Evolutionary conservation across 2,888 invertebrate genomes (phyloP).

Genomic region (Malacosoma neustria): DNA sequence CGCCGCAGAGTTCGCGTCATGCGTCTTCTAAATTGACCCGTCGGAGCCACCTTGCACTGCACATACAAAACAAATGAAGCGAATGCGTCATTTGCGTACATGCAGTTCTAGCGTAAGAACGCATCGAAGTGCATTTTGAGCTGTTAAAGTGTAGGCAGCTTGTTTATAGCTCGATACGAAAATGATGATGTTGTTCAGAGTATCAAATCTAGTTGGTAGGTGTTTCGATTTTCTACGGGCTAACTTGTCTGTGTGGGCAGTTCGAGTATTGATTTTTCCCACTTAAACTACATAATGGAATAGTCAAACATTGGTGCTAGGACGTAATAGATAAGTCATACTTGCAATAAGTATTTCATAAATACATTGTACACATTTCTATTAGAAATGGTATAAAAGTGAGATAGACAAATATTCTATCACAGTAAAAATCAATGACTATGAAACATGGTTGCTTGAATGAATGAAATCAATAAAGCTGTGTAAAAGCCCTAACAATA

Average conservation of each 20-base stretch:
- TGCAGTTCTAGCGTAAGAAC: slow-evolving; percentile 3
- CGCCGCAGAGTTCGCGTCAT: slow-evolving; percentile 72
- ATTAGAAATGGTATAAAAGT: too few species aligned
- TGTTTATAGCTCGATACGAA: slow-evolving; percentile 1
- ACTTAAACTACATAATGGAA: slow-evolving; percentile 43
- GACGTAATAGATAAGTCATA: slow-evolving; percentile 6
- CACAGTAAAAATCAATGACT: too few species aligned
- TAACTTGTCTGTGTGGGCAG: slow-evolving; percentile 24
- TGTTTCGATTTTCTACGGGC: slow-evolving; percentile 10
- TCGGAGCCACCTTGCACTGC: slow-evolving; percentile 48
- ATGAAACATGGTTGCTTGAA: too few species aligned
- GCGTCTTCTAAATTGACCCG: slow-evolving; percentile 58
- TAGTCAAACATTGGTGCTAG: slow-evolving; percentile 19
- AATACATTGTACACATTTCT: too few species aligned
- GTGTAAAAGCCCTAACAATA: too few species aligned
- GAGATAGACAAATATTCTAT: too few species aligned
- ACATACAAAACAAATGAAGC: slow-evolving; percentile 52
- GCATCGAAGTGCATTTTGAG: not conserved
- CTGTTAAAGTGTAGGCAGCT: slow-evolving; percentile 1
- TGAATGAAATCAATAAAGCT: too few species aligned
- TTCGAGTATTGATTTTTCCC: slow-evolving; percentile 62
- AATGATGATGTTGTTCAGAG: not conserved
- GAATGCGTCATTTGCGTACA: slow-evolving; percentile 32
- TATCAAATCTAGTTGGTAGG: not conserved
- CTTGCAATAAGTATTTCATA: too few species aligned